Base-by-base conservation (phyloP, 2,888 invertebrate genomes). In the Sericinus montela region DNA sequence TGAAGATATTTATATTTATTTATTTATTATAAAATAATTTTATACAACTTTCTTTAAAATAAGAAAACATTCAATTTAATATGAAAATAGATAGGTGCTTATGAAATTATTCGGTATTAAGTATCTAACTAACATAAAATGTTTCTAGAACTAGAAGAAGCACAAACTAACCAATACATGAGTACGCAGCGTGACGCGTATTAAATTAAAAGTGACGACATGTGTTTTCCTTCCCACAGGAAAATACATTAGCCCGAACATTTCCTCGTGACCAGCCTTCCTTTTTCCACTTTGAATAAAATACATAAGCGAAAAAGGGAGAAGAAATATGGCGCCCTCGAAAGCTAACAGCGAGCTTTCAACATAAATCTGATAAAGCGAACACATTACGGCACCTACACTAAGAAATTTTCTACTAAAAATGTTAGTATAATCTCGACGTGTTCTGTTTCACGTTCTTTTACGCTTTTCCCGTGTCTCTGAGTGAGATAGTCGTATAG, bases 171-270 rank as follows among this genome's bases (percentile, higher is more conserved):
- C 66, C 70, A 60, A 68, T 67, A 80, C 82, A 79, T 73, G 75
- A 69, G 64, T 65, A 69, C 87, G 58, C 87, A 85, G 87, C 88
- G 72, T 85, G 87, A 80, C 79, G 75, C 78, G 83, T 83, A 87
- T 88, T 87, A 88, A 85, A 87, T 87, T 87, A 87, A 88, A 86
- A 86, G 80, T 81, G 83, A 77, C 82, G 77, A 88, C 88, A 88
- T 84, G 84, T 88, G 88, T 88, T 88, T 88, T 87, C 72, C 81
- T 87, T 87, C 87, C 84, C 87, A 84, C 83, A 87, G 86, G 86
- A 86, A 88, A 88, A 86, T 80, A 85, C 80, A 87, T 87, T 86
- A 87, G 85, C 79, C 70, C 66, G 69, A 78, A 80, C 84, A 87
- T 86, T 87, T 87, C 75, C 87, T 80, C 75, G 65, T 52, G 51